These are phyloP conservation scores for Smittia aterrima DNA, from an alignment of 2,888 invertebrate genomes.

Conservation along the genomic window DNA sequence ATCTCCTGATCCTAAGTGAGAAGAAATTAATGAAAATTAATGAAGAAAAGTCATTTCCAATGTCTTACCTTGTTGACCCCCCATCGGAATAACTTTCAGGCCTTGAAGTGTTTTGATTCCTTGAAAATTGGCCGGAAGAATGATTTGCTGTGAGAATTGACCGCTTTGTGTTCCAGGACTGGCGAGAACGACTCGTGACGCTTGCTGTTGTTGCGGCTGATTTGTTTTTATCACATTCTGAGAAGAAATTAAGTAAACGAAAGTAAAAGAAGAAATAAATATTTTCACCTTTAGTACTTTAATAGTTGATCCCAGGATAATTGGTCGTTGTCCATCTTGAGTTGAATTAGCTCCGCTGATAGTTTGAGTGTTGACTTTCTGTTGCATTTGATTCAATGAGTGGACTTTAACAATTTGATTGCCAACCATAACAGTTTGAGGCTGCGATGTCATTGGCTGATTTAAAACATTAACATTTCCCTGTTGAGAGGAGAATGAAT, in stretches of 20 bases:
- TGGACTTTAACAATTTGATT: constrained; percentile 52
- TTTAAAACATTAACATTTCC: constrained; percentile 45
- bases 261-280: background rate
- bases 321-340: constrained; percentile 37
- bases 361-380: constrained; percentile 44
- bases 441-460: constrained; percentile 44
- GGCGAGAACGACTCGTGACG: constrained; percentile 57
- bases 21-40: background rate
- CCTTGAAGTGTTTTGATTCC: constrained; percentile 61
- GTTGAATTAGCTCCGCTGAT: constrained; percentile 43
- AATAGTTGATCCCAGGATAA: constrained; percentile 43
- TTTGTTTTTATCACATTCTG: constrained; percentile 45
- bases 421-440: constrained; percentile 54
- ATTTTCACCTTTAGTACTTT: constrained; percentile 42
- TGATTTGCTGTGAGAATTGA: constrained; percentile 57
- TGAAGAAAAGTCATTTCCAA: background rate
- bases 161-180: constrained; percentile 58
- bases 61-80: constrained; percentile 49
- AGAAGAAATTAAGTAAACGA: background rate
- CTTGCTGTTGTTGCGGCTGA: constrained; percentile 42
- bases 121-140: constrained; percentile 62
- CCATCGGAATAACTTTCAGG: constrained; percentile 61
- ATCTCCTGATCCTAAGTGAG: background rate
- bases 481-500: constrained; percentile 39
- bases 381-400: constrained; percentile 28